Evolutionary conservation across 2,113 vertebrate species (phyloP).

Genomic region (Talpa occidentalis): DNA sequence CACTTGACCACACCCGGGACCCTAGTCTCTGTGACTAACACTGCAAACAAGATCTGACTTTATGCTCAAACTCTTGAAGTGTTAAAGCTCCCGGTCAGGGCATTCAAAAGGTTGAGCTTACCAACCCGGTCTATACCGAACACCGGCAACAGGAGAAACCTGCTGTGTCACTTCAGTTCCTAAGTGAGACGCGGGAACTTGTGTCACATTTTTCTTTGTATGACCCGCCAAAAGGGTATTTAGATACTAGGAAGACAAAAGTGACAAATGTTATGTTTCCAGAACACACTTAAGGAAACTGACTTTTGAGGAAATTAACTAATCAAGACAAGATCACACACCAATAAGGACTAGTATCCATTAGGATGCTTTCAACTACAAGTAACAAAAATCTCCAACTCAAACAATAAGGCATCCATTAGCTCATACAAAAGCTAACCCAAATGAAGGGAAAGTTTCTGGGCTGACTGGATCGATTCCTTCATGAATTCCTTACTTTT

Average conservation of each 20-base stretch:
- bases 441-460: background rate
- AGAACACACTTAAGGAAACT: background rate
- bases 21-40: background rate
- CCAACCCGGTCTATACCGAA: background rate
- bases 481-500: background rate
- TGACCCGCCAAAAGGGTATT: background rate
- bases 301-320: background rate
- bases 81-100: background rate
- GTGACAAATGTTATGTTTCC: background rate
- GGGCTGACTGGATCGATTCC: background rate
- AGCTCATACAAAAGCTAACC: background rate
- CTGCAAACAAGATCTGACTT: background rate
- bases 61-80: background rate
- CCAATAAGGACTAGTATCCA: background rate
- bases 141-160: background rate
- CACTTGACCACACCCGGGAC: background rate
- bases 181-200: background rate
- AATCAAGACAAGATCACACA: background rate
- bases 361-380: background rate
- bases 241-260: background rate
- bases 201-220: background rate
- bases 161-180: background rate
- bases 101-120: background rate
- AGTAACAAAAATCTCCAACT: background rate
- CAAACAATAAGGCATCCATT: background rate